These are phyloP conservation scores for Cephalotes varians DNA, from an alignment of 2,888 invertebrate species.

Conservation along the genomic window DNA sequence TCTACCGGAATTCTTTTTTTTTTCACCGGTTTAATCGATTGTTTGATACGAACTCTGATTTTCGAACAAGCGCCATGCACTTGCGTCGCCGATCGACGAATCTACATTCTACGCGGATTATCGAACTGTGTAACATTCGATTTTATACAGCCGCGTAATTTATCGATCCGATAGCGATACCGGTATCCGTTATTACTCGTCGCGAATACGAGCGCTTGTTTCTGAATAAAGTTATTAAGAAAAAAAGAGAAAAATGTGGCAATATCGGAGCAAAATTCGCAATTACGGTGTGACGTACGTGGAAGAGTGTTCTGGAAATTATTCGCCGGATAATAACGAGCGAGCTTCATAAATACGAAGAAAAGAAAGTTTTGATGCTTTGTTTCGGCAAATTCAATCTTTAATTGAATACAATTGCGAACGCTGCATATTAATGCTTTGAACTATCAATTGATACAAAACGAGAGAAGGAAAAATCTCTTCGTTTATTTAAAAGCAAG, in stretches of 20 bases:
- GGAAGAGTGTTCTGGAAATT: conserved; percentile 42
- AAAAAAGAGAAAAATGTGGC: conserved; percentile 26
- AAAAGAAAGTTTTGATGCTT: conserved; percentile 7
- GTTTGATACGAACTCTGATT: conserved; percentile 45
- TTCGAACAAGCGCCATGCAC: conserved; percentile 53
- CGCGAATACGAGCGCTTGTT: conserved; percentile 60
- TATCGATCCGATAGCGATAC: conserved; percentile 58
- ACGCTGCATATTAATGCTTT: conserved; percentile 35
- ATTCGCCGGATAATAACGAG: conserved; percentile 39
- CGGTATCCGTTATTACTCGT: conserved; percentile 62
- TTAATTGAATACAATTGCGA: conserved; percentile 33
- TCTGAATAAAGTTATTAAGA: conserved; percentile 61
- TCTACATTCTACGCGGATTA: conserved; percentile 61
- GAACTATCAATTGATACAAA: conserved; percentile 17
- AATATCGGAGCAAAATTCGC: conserved; percentile 30
- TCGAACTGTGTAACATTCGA: conserved; percentile 63
- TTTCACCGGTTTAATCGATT: conserved; percentile 18
- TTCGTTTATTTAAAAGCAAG: conserved; percentile 11
- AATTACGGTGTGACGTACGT: conserved; percentile 38
- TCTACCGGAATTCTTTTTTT: conserved; percentile 5
- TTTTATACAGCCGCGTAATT: conserved; percentile 66
- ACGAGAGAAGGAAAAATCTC: not conserved
- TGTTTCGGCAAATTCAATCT: conserved; percentile 46
- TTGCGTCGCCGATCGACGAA: conserved; percentile 38
- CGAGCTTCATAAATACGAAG: conserved; percentile 33